These are phyloP conservation scores for Mastigias papua DNA, from an alignment of 30 jellyfish, hydroid and myxozoan genomes.

Conservation along the genomic window DNA sequence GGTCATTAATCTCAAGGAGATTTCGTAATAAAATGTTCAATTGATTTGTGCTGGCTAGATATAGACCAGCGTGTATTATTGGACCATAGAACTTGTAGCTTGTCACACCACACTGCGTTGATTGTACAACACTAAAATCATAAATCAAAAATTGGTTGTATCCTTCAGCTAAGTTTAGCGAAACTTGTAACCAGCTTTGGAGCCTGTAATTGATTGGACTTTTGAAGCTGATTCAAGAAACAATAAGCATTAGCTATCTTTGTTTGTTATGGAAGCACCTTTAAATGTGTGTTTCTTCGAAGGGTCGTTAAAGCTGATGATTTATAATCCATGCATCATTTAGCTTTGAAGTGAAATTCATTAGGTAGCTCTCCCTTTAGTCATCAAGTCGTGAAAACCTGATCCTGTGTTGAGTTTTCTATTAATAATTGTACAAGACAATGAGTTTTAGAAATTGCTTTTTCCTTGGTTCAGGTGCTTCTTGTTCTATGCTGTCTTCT, in stretches of 20 bases:
- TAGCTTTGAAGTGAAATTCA: background rate
- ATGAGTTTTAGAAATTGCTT: background rate
- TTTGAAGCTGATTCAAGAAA: background rate
- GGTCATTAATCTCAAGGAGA: no score
- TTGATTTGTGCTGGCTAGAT: no score
- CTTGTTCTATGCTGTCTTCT: slow-evolving; percentile 39
- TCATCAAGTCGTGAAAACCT: background rate
- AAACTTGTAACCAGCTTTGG: background rate
- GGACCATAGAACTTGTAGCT: no score
- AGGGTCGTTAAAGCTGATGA: background rate
- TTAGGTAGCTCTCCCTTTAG: background rate
- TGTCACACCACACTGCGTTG: background rate
- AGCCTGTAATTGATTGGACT: background rate
- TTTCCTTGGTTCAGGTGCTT: slow-evolving; percentile 61
- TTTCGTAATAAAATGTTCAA: no score
- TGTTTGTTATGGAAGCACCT: background rate
- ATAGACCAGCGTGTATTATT: no score
- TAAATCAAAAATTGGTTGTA: background rate
- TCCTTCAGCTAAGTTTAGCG: background rate
- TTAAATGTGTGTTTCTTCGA: background rate
- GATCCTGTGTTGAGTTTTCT: background rate
- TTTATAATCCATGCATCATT: background rate
- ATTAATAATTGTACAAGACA: background rate
- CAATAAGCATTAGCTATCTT: background rate
- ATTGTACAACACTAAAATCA: background rate